Evolutionary conservation across 1,140 invertebrate species (phyloP), one percentile per base, ranked within the genome.

Genomic region (Ceratitis capitata): DNA sequence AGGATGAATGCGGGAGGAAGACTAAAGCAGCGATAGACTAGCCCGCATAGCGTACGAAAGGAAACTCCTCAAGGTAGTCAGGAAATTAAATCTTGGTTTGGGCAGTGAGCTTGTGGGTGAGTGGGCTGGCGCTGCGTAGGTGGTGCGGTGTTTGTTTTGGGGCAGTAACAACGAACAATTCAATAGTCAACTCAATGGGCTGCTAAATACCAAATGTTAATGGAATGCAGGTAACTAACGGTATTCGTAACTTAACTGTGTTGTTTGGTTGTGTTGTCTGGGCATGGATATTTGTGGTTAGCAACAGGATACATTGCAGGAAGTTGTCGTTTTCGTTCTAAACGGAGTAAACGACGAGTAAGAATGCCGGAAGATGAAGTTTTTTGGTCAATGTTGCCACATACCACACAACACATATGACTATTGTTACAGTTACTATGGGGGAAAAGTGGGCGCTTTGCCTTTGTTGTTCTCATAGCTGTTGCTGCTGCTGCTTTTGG

Each of bases 301-400:
- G 39, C 69, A 23, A 39, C 69, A 47, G 69, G 42, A 14, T 78
- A 78, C n/a, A 78, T 78, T 78, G 32, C 69, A 78, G 69, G 69
- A 78, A 78, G 69, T 78, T 78, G 69, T 78, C 69, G 69, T 78
- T 78, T 78, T 78, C 69, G 39, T 45, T 78, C n/a, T n/a, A n/a
- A n/a, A n/a, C n/a, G n/a, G n/a, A n/a, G n/a, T 78, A 78, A 78
- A 45, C 69, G 69, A 39, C 69, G 45, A 78, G 45, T 78, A 78
- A 78, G 69, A 78, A 78, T 78, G 35, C 69, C 69, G 69, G 69
- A 78, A 78, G 69, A 78, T 78, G 69, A 78, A 78, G 69, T 78
- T 78, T 78, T n/a, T 78, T 78, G 69, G 69, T 42, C 69, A 78
- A 45, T 78, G 69, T 78, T 78, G 69, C 69, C 69, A 78, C 42